Conservation (phyloP, 64 coral and sea anemone genomes). For the Montipora efflorescens region DNA sequence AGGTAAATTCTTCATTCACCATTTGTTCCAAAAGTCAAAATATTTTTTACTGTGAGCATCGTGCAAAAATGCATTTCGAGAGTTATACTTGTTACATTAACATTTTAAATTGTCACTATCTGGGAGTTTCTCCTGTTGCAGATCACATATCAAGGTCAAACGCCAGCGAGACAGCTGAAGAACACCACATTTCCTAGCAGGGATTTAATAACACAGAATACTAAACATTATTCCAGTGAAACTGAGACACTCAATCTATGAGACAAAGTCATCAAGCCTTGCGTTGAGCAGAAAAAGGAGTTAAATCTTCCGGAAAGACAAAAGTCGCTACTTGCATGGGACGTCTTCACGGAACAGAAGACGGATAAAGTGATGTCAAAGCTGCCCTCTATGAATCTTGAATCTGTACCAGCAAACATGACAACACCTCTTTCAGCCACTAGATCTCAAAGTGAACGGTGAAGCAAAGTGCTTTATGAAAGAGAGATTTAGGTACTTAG, state of each 20-base stretch:
- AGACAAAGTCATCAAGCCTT: conserved; percentile 66
- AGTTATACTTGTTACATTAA: no score
- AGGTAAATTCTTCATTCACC: no score
- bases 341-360: conserved; percentile 71
- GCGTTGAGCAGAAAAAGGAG: conserved; percentile 32
- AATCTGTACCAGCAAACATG: conserved; percentile 41
- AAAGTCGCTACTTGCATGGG: conserved; percentile 59
- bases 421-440: conserved; percentile 64
- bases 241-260: conserved; percentile 48
- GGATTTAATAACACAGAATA: conserved; percentile 37
- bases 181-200: no score
- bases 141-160: no score
- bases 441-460: conserved; percentile 41
- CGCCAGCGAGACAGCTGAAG: no score
- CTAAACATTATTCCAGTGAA: conserved; percentile 67
- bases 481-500: conserved; percentile 38
- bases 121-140: no score
- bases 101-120: no score
- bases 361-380: conserved; percentile 48
- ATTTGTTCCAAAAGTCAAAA: no score
- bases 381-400: conserved; percentile 59
- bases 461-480: conserved; percentile 62
- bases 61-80: no score
- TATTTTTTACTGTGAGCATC: no score
- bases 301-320: conserved; percentile 55